These are phyloP conservation scores for Euzophera pinguis DNA, from an alignment of 2,888 invertebrate genomes.

Conservation along the genomic window DNA sequence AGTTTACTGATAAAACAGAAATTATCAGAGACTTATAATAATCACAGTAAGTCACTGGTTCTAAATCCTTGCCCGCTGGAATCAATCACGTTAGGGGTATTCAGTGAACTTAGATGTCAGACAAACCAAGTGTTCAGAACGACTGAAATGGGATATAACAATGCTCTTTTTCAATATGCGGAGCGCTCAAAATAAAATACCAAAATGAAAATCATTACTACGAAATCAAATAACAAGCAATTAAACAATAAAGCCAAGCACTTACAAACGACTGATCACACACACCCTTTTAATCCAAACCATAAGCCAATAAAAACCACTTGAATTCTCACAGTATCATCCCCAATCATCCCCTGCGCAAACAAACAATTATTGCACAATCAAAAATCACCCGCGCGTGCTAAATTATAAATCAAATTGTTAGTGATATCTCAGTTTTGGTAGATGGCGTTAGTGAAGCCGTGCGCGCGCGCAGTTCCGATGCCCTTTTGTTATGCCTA, in stretches of 20 bases:
- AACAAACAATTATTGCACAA: conserved; percentile 76
- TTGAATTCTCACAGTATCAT: conserved; percentile 56
- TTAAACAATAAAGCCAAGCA: neutral
- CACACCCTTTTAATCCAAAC: conserved; percentile 21
- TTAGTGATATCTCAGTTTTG: conserved; percentile 61
- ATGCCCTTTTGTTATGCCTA: conserved; percentile 38
- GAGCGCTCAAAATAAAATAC: too few relatives aligned
- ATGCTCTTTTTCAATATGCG: too few relatives aligned
- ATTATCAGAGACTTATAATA: too few relatives aligned
- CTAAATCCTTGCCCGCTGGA: too few relatives aligned
- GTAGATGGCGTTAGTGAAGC: conserved; percentile 38
- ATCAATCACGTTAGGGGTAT: too few relatives aligned
- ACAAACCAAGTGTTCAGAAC: too few relatives aligned
- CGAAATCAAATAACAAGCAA: neutral
- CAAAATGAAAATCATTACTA: neutral
- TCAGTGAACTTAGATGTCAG: too few relatives aligned
- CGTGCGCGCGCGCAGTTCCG: conserved; percentile 30
- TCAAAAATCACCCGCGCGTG: conserved; percentile 61
- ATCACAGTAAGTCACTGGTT: too few relatives aligned
- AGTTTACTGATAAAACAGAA: too few relatives aligned
- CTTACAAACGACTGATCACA: conserved; percentile 12
- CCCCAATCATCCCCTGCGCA: conserved; percentile 43
- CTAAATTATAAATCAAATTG: conserved; percentile 62
- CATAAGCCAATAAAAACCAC: conserved; percentile 47
- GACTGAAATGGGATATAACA: too few relatives aligned